Conservation (phyloP, 2,797 vertebrate species). For the Clangula hyemalis region DNA sequence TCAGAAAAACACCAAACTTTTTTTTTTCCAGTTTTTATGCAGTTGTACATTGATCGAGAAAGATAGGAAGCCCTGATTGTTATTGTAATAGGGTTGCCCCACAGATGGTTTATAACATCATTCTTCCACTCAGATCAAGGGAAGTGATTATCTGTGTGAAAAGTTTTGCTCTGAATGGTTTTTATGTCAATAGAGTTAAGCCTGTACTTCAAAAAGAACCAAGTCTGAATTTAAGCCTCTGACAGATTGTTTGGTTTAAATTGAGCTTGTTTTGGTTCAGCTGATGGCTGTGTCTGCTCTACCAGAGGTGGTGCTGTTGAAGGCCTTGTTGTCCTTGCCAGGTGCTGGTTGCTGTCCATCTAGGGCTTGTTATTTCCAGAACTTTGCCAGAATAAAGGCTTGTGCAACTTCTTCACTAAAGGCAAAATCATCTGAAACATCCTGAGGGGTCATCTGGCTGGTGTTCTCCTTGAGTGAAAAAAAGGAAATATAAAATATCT, state of each 20-base stretch:
- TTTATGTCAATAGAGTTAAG: background rate
- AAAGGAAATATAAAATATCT: background rate
- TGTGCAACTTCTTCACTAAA: background rate
- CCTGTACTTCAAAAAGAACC: background rate
- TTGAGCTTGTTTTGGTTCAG: background rate
- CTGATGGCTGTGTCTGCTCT: background rate
- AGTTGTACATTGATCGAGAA: background rate
- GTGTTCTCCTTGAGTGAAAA: background rate
- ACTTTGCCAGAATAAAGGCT: background rate
- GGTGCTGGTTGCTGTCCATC: background rate
- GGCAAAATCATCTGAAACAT: background rate
- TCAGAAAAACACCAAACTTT: background rate
- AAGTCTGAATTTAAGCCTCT: background rate
- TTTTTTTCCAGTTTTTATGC: background rate
- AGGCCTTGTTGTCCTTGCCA: background rate
- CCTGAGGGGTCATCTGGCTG: background rate
- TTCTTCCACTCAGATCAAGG: background rate
- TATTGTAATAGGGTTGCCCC: background rate
- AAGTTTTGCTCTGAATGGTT: background rate
- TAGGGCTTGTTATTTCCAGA: background rate
- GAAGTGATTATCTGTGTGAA: background rate
- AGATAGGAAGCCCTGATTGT: background rate
- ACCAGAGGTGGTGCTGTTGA: background rate
- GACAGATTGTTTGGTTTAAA: background rate
- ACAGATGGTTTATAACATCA: background rate